A percentile compares a stretch with the other conserved stretches of the same genome.
Conservation (phyloP, 1,140 invertebrate species). For the Neodiprion virginianus region DNA sequence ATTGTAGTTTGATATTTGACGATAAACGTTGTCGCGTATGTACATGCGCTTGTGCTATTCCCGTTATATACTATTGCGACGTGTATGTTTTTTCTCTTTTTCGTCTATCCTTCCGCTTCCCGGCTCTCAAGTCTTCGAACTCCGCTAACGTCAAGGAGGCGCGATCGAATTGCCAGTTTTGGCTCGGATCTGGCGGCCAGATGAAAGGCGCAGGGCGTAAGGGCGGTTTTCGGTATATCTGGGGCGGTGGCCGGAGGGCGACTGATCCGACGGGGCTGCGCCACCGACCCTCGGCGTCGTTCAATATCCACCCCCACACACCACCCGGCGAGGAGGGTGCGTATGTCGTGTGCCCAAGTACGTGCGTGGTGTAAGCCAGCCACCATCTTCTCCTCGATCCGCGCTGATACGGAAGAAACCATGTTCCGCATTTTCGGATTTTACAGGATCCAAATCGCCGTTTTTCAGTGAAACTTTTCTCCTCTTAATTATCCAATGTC, state of each 20-base stretch:
- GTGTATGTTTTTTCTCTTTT: not conserved
- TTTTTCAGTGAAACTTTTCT: no score
- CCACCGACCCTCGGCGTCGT: conserved; percentile 58
- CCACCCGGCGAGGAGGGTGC: conserved; percentile 16
- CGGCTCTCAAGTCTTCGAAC: not conserved
- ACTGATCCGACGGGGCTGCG: conserved; percentile 52
- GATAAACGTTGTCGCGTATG: no score
- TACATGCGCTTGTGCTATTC: not conserved
- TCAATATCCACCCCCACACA: conserved; percentile 52
- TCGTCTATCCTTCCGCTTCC: not conserved
- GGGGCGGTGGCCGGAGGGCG: conserved; percentile 59
- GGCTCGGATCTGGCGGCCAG: conserved; percentile 5
- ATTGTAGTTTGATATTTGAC: no score
- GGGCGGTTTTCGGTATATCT: conserved; percentile 36
- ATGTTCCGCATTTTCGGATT: not conserved
- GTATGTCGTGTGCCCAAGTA: no score
- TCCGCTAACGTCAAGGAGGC: not conserved
- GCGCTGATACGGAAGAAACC: not conserved
- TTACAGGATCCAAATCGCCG: no score
- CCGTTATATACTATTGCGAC: not conserved
- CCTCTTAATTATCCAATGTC: no score
- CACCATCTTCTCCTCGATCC: no score
- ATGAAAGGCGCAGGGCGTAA: conserved; percentile 31
- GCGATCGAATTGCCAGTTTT: conserved; percentile 7
- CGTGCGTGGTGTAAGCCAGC: no score